phyloP scores from a whole-genome alignment of 2,888 invertebrate species.

The Lysandra bellargus region DNA sequence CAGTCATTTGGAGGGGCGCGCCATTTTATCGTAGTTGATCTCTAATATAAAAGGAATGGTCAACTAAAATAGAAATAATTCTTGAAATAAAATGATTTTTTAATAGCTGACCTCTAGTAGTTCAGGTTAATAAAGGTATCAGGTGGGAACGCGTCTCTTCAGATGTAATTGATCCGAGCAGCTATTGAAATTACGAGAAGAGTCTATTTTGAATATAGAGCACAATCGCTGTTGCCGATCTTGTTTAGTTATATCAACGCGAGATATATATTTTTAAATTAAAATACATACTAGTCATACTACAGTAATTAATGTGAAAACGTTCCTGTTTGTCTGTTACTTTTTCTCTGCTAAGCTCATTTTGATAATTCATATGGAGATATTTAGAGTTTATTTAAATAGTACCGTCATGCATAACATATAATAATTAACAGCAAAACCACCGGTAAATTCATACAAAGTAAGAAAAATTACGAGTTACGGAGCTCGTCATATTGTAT shows the following conservation, averaged over 20 bases:
- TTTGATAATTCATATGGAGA: neutral
- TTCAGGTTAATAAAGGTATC: neutral
- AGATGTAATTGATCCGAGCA: neutral
- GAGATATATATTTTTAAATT: neutral
- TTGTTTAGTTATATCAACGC: neutral
- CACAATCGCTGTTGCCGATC: neutral
- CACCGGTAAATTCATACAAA: too few species aligned
- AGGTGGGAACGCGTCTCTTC: neutral
- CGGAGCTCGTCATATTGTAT: too few species aligned
- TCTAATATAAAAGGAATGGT: neutral
- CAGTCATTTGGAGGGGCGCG: too few species aligned
- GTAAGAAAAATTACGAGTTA: too few species aligned
- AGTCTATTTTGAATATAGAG: constrained; percentile 7
- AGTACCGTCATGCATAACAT: too few species aligned
- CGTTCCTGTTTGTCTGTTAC: neutral
- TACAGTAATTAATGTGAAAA: too few species aligned
- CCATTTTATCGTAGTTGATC: too few species aligned
- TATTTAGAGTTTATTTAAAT: neutral
- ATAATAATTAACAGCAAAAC: too few species aligned
- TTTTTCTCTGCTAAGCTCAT: neutral
- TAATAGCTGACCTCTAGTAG: neutral
- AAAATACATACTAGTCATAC: too few species aligned
- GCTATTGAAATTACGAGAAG: neutral
- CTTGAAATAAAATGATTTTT: neutral
- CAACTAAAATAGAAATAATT: neutral